Evolutionary conservation across 1,140 invertebrate genomes (phyloP).

Genomic region (Magallana angulata): DNA sequence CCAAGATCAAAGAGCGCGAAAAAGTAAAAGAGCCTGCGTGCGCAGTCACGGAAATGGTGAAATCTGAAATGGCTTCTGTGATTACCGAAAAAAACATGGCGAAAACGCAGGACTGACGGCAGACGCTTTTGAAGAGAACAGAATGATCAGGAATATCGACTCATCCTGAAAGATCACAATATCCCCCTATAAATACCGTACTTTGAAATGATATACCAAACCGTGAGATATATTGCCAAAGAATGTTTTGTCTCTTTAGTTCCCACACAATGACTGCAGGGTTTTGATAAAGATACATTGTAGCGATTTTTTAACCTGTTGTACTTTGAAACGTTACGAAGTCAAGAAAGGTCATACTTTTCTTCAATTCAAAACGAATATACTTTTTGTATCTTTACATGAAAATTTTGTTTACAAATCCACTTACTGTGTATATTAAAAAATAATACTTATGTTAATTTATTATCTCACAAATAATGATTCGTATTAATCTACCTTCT

Average conservation of each 20-base stretch:
- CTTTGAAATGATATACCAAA: not conserved
- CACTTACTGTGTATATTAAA: too few relatives aligned
- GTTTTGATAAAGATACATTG: too few relatives aligned
- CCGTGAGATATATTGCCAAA: not conserved
- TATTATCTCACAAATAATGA: too few relatives aligned
- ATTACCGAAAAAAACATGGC: constrained; percentile 45
- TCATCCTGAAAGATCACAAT: constrained; percentile 2
- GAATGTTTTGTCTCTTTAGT: not conserved
- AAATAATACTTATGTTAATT: too few relatives aligned
- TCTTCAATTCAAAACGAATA: too few relatives aligned
- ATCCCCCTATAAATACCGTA: not conserved
- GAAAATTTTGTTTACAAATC: too few relatives aligned
- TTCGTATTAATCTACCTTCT: too few relatives aligned
- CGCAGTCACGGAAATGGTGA: constrained; percentile 52
- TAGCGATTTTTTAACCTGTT: too few relatives aligned
- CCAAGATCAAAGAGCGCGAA: constrained; percentile 50
- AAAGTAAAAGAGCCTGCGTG: constrained; percentile 54
- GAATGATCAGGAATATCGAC: constrained; percentile 8
- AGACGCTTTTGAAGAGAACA: not conserved
- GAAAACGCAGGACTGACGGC: constrained; percentile 44
- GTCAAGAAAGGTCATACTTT: too few relatives aligned
- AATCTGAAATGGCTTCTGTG: constrained; percentile 48
- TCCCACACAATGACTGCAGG: too few relatives aligned
- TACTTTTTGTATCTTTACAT: too few relatives aligned
- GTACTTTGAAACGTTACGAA: too few relatives aligned